Evolutionary conservation across 2,888 invertebrate species (phyloP).

Genomic region (Aphidius colemani): DNA sequence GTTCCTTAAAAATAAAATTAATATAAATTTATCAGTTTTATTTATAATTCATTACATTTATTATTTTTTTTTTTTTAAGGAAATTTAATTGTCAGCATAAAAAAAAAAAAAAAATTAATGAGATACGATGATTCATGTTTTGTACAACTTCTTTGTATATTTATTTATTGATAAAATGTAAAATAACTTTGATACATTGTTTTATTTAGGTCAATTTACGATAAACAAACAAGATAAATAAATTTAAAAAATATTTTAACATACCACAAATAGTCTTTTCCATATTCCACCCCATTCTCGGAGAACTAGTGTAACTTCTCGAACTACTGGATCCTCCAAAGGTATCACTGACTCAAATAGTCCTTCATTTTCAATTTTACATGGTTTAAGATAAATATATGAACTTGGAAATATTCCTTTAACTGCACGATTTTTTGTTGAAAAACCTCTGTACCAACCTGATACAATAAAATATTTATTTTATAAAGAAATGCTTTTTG

Average conservation of each 20-base stretch:
- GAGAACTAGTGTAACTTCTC: constrained; percentile 87
- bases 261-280: constrained; percentile 90
- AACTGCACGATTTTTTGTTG: constrained; percentile 72
- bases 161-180: too few relatives aligned
- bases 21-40: too few relatives aligned
- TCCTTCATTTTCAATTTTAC: constrained; percentile 82
- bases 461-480: constrained; percentile 42
- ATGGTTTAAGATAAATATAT: constrained; percentile 78
- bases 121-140: too few relatives aligned
- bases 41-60: too few relatives aligned
- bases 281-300: constrained; percentile 93
- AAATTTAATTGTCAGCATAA: too few relatives aligned
- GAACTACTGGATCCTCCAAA: constrained; percentile 86
- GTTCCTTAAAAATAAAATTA: constrained; percentile 64
- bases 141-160: too few relatives aligned
- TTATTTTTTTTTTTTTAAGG: too few relatives aligned
- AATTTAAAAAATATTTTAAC: constrained; percentile 47
- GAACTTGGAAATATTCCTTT: constrained; percentile 81
- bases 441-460: constrained; percentile 89
- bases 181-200: too few relatives aligned
- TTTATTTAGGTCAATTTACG: too few relatives aligned
- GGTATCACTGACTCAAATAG: constrained; percentile 72
- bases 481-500: constrained; percentile 14
- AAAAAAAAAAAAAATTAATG: too few relatives aligned
- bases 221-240: too few relatives aligned